phyloP scores from a whole-genome alignment of 2,888 invertebrate species.

The Platycheirus rosarum region DNA sequence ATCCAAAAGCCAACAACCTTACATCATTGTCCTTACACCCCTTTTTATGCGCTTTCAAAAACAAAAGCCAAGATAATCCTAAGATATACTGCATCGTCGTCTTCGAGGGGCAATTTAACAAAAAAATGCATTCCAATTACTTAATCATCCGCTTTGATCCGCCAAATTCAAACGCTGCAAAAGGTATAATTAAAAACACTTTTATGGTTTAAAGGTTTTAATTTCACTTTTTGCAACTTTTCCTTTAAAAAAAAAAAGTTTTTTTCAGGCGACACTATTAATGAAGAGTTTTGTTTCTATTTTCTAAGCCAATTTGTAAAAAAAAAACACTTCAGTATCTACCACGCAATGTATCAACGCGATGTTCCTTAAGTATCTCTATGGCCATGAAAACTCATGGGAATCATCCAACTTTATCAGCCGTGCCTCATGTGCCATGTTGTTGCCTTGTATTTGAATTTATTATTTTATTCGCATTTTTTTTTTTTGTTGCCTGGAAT shows the following conservation, averaged over 20 bases:
- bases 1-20: too few relatives aligned
- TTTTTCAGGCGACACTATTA: conserved; percentile 23
- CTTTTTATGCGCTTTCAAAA: too few relatives aligned
- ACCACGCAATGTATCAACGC: conserved; percentile 50
- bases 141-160: conserved; percentile 37
- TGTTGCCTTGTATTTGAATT: conserved; percentile 51
- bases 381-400: conserved; percentile 65
- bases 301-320: conserved; percentile 8
- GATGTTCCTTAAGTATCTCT: too few relatives aligned
- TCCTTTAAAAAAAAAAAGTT: too few relatives aligned
- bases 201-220: conserved; percentile 58
- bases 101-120: conserved; percentile 1
- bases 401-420: conserved; percentile 35
- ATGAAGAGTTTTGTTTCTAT: conserved; percentile 12
- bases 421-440: conserved; percentile 34
- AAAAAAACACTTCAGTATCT: conserved; percentile 1
- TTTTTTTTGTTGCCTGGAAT: conserved; percentile 29
- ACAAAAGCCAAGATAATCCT: background rate
- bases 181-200: conserved; percentile 57
- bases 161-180: conserved; percentile 9
- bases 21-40: too few relatives aligned
- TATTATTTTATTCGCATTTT: conserved; percentile 15
- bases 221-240: conserved; percentile 30
- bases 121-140: conserved; percentile 43
- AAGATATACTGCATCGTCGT: background rate